Evolutionary conservation across 2,888 invertebrate species (phyloP), one percentile per base, ranked within the genome.

Genomic region (Ormia ochracea): DNA sequence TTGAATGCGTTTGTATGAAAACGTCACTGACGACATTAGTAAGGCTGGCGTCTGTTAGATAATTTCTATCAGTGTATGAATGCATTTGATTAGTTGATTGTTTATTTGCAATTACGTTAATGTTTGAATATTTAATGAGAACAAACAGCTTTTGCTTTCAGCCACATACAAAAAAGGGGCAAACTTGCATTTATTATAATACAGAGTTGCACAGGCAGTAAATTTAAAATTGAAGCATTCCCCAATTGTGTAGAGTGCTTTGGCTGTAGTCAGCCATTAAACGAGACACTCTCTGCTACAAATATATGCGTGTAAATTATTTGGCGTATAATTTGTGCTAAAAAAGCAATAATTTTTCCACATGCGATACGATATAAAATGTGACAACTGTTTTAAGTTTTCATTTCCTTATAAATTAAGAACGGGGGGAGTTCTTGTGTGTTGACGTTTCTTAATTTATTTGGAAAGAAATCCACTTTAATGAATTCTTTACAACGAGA

Each of bases 91-190:
- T 28, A n/a, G 45, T 76, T 65, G 12, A 58, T 48, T 14, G 56
- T 45, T 69, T 59, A 61, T 75, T 79, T 50, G 76, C 72, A 80
- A 80, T 80, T 80, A 80, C 72, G 76, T 73, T 56, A 76, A 80
- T 80, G 76, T 59, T 56, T 50, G 80, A 80, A 73, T 80, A 76
- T 63, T 58, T 68, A 76, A 75, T 72, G 61, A 76, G 58, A 6
- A 6, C 17, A 58, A 31, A 48, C 45, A 56, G 17, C 43, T 43
- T 17, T 14, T 54, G 31, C 43, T n/a, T 45, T 31, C 31, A 58
- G 63, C 65, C 31, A 66, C 21, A 33, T 33, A 26, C 38, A 9
- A 19, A 41, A 69, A 69, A 59, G 19, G 26, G 63, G 61, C 21
- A 63, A 54, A 45, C 61, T 56, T 63, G 21, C 48, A 48, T 38